Evolutionary conservation across 2,113 vertebrate species (phyloP).

Genomic region (Colinus virginianus): DNA sequence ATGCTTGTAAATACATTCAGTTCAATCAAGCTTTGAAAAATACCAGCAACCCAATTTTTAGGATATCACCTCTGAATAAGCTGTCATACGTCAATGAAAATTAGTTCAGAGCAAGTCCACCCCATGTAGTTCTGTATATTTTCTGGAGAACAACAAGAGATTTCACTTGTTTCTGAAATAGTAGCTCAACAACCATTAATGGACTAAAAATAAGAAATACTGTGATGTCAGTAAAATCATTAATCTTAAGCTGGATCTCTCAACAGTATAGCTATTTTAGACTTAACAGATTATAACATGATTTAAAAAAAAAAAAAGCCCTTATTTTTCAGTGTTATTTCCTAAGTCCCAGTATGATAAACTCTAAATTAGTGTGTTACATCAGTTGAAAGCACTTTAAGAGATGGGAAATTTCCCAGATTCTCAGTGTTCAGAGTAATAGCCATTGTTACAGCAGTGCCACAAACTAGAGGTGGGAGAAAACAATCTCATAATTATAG

Average conservation of each 20-base stretch:
- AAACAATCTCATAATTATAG: background rate
- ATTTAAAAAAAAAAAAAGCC: too few relatives aligned
- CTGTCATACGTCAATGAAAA: background rate
- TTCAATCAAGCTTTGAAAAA: background rate
- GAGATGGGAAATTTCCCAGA: conserved; percentile 3
- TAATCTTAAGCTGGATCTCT: background rate
- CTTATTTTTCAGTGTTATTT: background rate
- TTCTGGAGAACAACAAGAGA: background rate
- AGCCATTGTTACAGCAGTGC: background rate
- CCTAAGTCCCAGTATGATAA: background rate
- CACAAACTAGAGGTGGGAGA: background rate
- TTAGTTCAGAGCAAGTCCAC: background rate
- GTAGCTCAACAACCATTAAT: background rate
- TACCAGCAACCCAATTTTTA: background rate
- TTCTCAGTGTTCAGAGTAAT: background rate
- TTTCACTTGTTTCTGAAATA: background rate
- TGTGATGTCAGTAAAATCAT: background rate
- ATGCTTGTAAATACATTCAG: background rate
- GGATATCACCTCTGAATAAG: background rate
- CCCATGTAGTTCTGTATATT: background rate
- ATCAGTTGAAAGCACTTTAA: background rate
- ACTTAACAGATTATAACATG: background rate
- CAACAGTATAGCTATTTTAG: background rate
- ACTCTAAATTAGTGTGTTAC: background rate
- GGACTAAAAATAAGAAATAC: background rate